These are phyloP conservation scores for Hyles euphorbiae DNA, from an alignment of 1,140 invertebrate genomes.

Conservation along the genomic window DNA sequence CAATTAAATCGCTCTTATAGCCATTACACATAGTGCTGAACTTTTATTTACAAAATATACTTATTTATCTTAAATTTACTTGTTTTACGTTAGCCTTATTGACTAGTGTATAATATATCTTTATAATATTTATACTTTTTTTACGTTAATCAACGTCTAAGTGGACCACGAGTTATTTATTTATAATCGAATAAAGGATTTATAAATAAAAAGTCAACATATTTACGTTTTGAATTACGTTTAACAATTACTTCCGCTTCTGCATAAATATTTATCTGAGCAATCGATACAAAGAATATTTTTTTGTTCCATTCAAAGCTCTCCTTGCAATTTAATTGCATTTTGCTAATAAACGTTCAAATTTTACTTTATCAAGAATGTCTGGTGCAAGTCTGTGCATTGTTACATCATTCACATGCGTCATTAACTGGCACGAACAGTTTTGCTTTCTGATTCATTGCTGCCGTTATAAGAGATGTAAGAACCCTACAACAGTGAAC, in stretches of 20 bases:
- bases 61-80: no score
- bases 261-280: neutral
- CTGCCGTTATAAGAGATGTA: conserved; percentile 12
- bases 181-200: no score
- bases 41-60: no score
- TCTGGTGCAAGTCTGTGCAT: conserved; percentile 52
- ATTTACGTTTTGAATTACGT: no score
- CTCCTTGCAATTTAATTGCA: conserved; percentile 15
- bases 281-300: neutral
- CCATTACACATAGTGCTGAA: no score
- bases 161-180: no score
- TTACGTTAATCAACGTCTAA: no score
- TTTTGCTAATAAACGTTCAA: conserved; percentile 30
- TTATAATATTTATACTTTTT: no score
- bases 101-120: no score
- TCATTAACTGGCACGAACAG: conserved; percentile 9
- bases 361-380: conserved; percentile 46
- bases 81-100: no score
- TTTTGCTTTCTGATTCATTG: conserved; percentile 29
- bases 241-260: neutral
- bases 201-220: no score
- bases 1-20: no score
- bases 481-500: conserved; percentile 21
- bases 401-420: conserved; percentile 58
- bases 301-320: conserved; percentile 10